Base-by-base conservation (phyloP, 2,888 invertebrate genomes). In the Meiosimyza platycephala region DNA sequence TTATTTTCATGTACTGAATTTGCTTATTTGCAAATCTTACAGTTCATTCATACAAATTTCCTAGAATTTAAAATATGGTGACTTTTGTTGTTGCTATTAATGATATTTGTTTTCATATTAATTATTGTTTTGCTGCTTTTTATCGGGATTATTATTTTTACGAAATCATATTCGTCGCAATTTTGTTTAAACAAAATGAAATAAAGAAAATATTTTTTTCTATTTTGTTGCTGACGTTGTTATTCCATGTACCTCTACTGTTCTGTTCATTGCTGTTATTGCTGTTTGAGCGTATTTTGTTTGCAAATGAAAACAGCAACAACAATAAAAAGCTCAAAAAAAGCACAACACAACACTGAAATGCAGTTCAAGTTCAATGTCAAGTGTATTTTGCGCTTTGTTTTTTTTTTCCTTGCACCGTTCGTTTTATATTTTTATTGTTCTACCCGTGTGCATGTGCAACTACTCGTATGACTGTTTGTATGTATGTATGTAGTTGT, bases 301-400 rank as follows among this genome's bases (percentile, higher is more conserved):
- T 72, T 65, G 66, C 64, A 66, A 47, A 40, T 54, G 71, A 75
- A 66, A 59, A 60, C 11, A 63, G 28, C 28, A 65, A 73, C 51
- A 52, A 22, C 7, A 22, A 50, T 28, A 57, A 47, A 16, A 65
- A 50, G 16, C 15, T 40, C 47, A 59, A 12, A 12, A 69, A 48
- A 18, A 47, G 9, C 40, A 54, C 52, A 33, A 40, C 40, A 71
- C 71, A 74, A 70, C 75, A 74, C 76, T 71, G 65, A 78, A 79
- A 75, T 81, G 80, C 82, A 83, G 83, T 83, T 83, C 83, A 83
- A 83, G 83, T 83, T 84, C 83, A 83, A 83, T 83, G 83, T 81
- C 83, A 84, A 82, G 82, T 81, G 82, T 79, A 82, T 78, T 80
- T 48, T 68, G 28, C 9, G 15, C 6, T 57, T 47, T n/a, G n/a